Conservation (phyloP, 53 echinoderm and acorn worm genomes). For the Echinometra lucunter region DNA sequence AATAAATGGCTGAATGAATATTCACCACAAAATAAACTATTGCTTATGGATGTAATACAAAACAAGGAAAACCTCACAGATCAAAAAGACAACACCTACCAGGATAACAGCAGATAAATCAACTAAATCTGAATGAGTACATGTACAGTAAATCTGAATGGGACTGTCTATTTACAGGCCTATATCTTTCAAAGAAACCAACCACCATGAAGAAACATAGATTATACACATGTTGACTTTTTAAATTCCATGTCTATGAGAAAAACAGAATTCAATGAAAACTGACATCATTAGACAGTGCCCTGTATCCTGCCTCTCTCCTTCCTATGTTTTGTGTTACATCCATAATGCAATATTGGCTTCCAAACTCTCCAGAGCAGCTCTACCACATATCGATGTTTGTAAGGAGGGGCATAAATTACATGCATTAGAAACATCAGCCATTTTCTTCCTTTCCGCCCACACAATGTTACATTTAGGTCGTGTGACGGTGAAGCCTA, state of each 20-base stretch:
- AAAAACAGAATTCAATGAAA: too few relatives aligned
- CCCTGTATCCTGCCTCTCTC: neutral
- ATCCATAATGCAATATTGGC: slow-evolving; percentile 28
- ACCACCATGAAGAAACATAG: neutral
- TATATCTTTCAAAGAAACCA: neutral
- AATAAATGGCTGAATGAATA: too few relatives aligned
- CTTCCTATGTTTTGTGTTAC: neutral
- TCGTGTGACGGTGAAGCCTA: slow-evolving; percentile 1
- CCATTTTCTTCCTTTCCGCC: slow-evolving; percentile 49
- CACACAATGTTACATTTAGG: slow-evolving; percentile 56
- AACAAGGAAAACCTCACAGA: too few relatives aligned
- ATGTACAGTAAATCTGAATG: too few relatives aligned
- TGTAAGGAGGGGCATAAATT: slow-evolving; percentile 45
- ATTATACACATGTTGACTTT: neutral
- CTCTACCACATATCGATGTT: slow-evolving; percentile 5
- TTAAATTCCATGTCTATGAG: neutral
- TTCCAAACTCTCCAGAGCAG: neutral
- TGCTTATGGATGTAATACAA: too few relatives aligned
- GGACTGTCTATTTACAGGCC: too few relatives aligned
- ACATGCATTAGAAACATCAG: slow-evolving; percentile 48
- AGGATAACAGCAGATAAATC: too few relatives aligned
- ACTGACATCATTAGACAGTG: neutral
- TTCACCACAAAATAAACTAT: too few relatives aligned
- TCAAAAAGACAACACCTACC: too few relatives aligned
- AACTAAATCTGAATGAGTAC: too few relatives aligned